Percentiles rank a stretch among this genome's conserved stretches.
phyloP scores from a whole-genome alignment of 1,140 invertebrate species.

The Caenorhabditis inopinata region DNA sequence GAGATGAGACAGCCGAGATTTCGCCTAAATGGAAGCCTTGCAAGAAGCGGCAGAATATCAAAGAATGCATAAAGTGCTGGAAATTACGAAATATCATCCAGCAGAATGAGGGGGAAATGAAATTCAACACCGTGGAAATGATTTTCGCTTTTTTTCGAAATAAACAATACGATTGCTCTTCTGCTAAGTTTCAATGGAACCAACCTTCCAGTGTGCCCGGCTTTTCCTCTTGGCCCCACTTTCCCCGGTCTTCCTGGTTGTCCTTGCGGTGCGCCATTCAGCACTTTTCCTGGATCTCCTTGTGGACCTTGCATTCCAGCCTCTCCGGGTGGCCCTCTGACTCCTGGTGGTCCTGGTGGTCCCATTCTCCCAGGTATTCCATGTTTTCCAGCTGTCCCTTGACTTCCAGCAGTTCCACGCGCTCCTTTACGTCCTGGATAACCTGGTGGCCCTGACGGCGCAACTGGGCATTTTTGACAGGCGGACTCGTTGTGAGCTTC shows the following conservation, averaged over 20 bases:
- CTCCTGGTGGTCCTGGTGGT: conserved; percentile 55
- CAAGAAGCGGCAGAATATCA: too few relatives aligned
- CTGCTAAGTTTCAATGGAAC: neutral
- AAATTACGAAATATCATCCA: too few relatives aligned
- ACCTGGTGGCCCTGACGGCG: conserved; percentile 53
- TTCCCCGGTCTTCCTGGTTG: conserved; percentile 49
- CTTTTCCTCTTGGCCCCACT: conserved; percentile 33
- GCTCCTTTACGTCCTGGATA: conserved; percentile 58
- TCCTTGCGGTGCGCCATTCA: conserved; percentile 61
- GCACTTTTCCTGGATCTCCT: conserved; percentile 59
- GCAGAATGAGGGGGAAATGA: neutral
- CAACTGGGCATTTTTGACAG: conserved; percentile 44
- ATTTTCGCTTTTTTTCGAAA: neutral
- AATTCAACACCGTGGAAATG: neutral
- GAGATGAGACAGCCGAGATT: too few relatives aligned
- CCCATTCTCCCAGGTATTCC: conserved; percentile 55
- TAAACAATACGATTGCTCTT: neutral
- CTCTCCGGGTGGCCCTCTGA: conserved; percentile 56
- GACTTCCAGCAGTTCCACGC: conserved; percentile 44
- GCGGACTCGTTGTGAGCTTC: conserved; percentile 15
- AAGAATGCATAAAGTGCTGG: too few relatives aligned
- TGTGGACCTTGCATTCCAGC: conserved; percentile 53
- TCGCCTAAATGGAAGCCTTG: too few relatives aligned
- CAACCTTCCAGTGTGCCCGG: conserved; percentile 32
- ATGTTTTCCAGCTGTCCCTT: conserved; percentile 51